phyloP scores from a whole-genome alignment of 2,113 vertebrate genomes.

The Panurus biarmicus region DNA sequence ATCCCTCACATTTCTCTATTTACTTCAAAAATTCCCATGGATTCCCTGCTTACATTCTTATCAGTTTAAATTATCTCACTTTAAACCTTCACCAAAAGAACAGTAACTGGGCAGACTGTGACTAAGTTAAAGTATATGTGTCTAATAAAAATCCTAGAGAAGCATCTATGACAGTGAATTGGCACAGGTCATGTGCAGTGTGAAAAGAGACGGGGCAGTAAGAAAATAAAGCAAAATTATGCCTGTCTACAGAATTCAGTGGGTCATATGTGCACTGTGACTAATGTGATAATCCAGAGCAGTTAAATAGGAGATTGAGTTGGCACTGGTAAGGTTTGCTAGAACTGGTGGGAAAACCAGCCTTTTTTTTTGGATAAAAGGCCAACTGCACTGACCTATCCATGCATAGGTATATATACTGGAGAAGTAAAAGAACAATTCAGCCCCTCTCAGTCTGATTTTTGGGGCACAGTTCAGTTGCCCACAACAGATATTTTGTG shows the following conservation, averaged over 20 bases:
- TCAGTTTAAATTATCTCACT: background rate
- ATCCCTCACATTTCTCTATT: constrained; percentile 2
- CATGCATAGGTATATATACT: background rate
- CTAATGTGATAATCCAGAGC: background rate
- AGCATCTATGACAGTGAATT: background rate
- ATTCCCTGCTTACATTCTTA: background rate
- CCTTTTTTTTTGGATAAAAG: background rate
- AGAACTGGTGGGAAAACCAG: background rate
- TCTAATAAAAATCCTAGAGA: background rate
- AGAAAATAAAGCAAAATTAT: background rate
- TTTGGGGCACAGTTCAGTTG: background rate
- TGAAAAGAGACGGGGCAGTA: background rate
- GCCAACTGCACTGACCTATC: background rate
- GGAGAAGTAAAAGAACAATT: background rate
- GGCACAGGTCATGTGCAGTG: background rate
- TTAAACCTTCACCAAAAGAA: background rate
- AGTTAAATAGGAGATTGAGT: background rate
- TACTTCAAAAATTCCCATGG: background rate
- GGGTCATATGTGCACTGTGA: background rate
- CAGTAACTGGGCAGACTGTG: background rate
- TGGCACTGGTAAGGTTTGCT: background rate
- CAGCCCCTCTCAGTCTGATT: background rate
- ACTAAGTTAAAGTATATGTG: background rate
- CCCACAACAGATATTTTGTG: background rate
- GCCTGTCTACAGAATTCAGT: background rate